Evolutionary conservation across 2,888 invertebrate species (phyloP).

Genomic region (Lumbricus terrestris): DNA sequence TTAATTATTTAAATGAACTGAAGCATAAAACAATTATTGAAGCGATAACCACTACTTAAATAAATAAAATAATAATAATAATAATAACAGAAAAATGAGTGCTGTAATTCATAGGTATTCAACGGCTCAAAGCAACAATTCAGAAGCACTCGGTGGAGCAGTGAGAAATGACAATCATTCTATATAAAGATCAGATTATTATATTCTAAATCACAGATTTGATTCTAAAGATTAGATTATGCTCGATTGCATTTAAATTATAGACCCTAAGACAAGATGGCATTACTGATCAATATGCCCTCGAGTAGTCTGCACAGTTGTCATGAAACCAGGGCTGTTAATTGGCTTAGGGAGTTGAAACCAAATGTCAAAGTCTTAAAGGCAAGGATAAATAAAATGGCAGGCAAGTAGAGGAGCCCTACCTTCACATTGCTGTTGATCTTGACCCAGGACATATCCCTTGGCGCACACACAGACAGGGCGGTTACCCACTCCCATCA

Average conservation of each 20-base stretch:
- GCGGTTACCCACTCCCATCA: conserved; percentile 71
- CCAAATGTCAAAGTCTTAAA: neutral
- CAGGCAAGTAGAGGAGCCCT: neutral
- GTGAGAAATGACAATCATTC: conserved; percentile 69
- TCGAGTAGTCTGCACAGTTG: neutral
- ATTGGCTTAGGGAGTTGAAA: neutral
- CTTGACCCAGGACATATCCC: conserved; percentile 79
- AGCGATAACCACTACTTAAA: no score
- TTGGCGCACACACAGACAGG: conserved; percentile 82
- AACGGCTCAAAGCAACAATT: no score
- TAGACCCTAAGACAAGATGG: neutral
- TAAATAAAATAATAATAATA: no score
- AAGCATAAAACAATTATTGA: conserved; percentile 64
- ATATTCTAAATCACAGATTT: neutral
- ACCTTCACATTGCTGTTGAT: conserved; percentile 70
- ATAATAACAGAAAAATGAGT: no score
- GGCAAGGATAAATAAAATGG: neutral
- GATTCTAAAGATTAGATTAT: neutral
- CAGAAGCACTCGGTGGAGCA: no score
- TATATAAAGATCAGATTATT: neutral
- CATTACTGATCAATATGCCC: neutral
- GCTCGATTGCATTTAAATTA: neutral
- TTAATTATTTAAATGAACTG: neutral
- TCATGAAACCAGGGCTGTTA: neutral
- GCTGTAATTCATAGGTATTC: no score